These are phyloP conservation scores for Pentalonia nigronervosa DNA, from an alignment of 1,140 invertebrate species.

Conservation along the genomic window DNA sequence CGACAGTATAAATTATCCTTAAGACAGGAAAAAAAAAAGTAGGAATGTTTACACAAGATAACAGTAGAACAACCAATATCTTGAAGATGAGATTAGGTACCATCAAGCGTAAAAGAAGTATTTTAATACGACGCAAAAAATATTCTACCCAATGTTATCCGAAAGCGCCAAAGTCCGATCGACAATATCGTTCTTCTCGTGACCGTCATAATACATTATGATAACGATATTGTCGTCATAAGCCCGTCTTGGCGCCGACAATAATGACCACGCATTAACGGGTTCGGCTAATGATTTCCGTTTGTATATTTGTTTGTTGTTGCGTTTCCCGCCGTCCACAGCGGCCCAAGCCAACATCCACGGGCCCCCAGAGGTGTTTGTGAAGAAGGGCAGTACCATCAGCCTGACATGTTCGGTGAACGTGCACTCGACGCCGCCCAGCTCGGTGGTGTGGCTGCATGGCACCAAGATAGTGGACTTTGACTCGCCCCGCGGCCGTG, in stretches of 20 bases:
- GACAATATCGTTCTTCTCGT: neutral
- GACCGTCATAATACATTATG: neutral
- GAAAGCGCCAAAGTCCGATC: neutral
- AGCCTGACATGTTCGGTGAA: constrained; percentile 87
- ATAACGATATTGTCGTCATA: neutral
- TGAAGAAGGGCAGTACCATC: constrained; percentile 90
- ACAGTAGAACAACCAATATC: neutral
- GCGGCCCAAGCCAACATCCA: constrained; percentile 85
- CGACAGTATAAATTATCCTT: neutral
- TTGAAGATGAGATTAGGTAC: neutral
- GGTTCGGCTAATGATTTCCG: neutral
- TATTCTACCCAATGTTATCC: neutral
- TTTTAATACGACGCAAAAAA: neutral
- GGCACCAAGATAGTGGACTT: constrained; percentile 82
- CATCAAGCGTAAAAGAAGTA: neutral
- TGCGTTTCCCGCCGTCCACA: constrained; percentile 63
- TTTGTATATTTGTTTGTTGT: constrained; percentile 5
- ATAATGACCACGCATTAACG: neutral
- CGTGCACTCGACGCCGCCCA: constrained; percentile 82
- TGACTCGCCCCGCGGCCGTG: constrained; percentile 78
- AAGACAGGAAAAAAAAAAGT: neutral
- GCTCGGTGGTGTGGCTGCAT: constrained; percentile 82
- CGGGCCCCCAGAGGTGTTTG: constrained; percentile 85
- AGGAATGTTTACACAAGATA: neutral
- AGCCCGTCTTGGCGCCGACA: neutral